Evolutionary conservation across 2,113 vertebrate species (phyloP).

Genomic region (Antigone vipio): DNA sequence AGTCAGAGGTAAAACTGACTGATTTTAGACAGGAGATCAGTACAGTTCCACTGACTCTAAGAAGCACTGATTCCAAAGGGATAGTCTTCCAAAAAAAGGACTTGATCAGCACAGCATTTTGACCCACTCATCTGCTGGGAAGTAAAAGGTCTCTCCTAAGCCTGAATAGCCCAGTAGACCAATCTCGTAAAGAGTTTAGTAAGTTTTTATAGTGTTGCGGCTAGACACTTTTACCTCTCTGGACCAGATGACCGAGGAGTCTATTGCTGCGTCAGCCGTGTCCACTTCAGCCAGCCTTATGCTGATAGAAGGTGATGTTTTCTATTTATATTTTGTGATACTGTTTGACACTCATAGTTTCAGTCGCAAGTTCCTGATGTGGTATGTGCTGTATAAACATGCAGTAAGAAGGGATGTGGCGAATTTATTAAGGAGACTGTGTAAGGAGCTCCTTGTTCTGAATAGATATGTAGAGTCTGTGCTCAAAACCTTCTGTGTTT

Average conservation of each 20-base stretch:
- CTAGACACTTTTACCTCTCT: neutral
- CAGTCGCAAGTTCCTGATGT: neutral
- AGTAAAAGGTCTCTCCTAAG: neutral
- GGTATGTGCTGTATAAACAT: neutral
- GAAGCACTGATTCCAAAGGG: neutral
- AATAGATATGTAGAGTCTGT: neutral
- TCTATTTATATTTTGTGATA: neutral
- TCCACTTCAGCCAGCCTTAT: neutral
- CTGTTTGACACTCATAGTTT: neutral
- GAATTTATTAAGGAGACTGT: neutral
- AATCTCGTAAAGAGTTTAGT: neutral
- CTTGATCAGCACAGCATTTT: neutral
- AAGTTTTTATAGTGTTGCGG: neutral
- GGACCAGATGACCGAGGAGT: neutral
- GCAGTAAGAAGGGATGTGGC: neutral
- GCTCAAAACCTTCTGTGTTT: neutral
- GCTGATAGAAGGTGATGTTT: neutral
- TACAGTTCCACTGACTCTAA: neutral
- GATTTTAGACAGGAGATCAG: neutral
- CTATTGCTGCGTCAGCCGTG: neutral
- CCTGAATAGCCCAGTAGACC: neutral
- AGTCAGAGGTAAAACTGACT: neutral
- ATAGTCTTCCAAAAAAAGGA: neutral
- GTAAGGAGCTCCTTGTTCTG: neutral
- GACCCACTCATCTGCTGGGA: neutral